Percentiles rank a stretch among this genome's conserved stretches.
Conservation (phyloP, 1,140 invertebrate species). For the Pantala flavescens region DNA sequence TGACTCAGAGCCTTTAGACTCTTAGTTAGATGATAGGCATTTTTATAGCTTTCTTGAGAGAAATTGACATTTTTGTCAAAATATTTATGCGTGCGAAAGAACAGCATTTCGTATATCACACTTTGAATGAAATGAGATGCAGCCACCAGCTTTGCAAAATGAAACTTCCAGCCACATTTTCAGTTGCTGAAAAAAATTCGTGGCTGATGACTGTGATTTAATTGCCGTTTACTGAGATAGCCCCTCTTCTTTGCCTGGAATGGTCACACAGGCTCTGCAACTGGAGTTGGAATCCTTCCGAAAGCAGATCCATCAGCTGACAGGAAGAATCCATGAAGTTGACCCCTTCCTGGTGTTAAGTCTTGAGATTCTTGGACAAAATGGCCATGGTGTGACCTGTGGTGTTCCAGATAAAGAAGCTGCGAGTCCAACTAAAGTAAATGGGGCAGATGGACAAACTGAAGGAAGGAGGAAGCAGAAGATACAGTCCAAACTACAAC, state of each 20-base stretch:
- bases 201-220: slow-evolving; percentile 20
- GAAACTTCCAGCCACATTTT: slow-evolving; percentile 11
- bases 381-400: slow-evolving; percentile 13
- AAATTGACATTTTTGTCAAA: not conserved
- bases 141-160: slow-evolving; percentile 21
- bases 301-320: slow-evolving; percentile 54
- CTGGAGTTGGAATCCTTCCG: slow-evolving; percentile 49
- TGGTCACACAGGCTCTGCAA: slow-evolving; percentile 56
- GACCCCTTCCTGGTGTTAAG: slow-evolving; percentile 50
- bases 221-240: slow-evolving; percentile 13
- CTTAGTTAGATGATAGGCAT: slow-evolving; percentile 20
- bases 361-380: slow-evolving; percentile 14
- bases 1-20: slow-evolving; percentile 53
- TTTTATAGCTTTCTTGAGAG: slow-evolving; percentile 6
- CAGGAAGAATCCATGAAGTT: slow-evolving; percentile 53
- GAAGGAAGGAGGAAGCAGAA: slow-evolving; percentile 20
- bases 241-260: slow-evolving; percentile 32
- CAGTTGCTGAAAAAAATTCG: slow-evolving; percentile 15
- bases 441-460: slow-evolving; percentile 20
- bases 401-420: slow-evolving; percentile 21
- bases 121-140: slow-evolving; percentile 21
- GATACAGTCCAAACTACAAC: slow-evolving; percentile 15
- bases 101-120: slow-evolving; percentile 12
- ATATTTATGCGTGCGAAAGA: not conserved
- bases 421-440: slow-evolving; percentile 18